Evolutionary conservation across 2,113 vertebrate species (phyloP).

Genomic region (Chinchilla lanigera): DNA sequence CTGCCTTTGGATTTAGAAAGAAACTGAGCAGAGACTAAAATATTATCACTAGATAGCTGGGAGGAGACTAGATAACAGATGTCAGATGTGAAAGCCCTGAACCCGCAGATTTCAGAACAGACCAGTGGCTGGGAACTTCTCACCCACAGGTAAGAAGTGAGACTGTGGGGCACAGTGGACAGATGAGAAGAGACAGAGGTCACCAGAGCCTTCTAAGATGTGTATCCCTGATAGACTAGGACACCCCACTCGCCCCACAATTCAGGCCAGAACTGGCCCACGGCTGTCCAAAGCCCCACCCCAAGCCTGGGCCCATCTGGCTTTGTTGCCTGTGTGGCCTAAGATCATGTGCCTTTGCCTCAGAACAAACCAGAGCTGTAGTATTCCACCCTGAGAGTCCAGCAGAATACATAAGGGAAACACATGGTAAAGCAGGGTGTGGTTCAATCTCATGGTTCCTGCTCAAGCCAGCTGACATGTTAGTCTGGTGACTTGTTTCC

Average conservation of each 20-base stretch:
- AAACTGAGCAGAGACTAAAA: background rate
- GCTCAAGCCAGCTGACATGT: no score
- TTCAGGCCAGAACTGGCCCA: no score
- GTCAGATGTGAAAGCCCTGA: no score
- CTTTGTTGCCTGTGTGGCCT: background rate
- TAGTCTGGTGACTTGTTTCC: no score
- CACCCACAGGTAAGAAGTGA: background rate
- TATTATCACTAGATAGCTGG: no score
- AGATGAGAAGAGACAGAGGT: background rate
- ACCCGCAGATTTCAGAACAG: background rate
- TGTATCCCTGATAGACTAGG: no score
- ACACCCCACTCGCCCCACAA: no score
- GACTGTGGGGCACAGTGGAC: background rate
- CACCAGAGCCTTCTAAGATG: background rate
- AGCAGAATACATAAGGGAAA: background rate
- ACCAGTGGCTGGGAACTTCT: background rate
- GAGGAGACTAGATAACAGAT: background rate
- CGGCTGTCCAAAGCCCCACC: fast-evolving
- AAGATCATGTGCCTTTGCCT: background rate
- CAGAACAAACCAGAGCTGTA: background rate
- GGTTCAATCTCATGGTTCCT: no score
- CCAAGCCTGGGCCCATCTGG: no score
- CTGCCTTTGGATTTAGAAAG: background rate
- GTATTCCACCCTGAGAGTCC: background rate
- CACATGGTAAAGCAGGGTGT: background rate